Base-by-base conservation (phyloP, 1,140 invertebrate species). In the Macrocentrus cingulum region DNA sequence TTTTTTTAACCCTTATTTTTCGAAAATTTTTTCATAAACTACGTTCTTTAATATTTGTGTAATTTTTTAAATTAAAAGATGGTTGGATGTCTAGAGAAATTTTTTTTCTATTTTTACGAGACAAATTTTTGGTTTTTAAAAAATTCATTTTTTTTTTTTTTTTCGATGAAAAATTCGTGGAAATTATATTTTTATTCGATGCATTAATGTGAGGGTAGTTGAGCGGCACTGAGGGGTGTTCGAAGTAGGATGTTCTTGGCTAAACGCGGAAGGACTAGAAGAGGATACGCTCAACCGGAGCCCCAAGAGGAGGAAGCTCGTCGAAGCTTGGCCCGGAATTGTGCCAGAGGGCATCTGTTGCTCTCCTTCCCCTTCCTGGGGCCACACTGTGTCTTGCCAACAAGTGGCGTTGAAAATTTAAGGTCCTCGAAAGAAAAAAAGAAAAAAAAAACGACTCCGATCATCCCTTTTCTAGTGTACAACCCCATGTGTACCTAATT, bases 261-360 rank as follows among this genome's bases (percentile, higher is more conserved):
- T 44, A 29, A 19, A 16, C 16, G 20, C 18, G 42, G 29, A 25
- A 39, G 36, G 20, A 56, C 45, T 34, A 15, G 16, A 9, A 37
- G 55, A 11, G 45, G 20, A 50, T 57, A 32, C 45, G 55, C 45
- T 57, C 55, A 46, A 57, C 45, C 36, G 36, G 20, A 15, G 49
- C 19, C 45, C 32, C 32, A 51, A 49, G 23, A 51, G 34, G 34
- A 51, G 39, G 18, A 16, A n/a, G 23, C 20, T 29, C 23, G 23
- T 11, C 22, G 23, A 32, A 42, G 41, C 18, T 49, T 15, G 45
- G 34, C 55, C 55, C 55, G 41, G 48, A 59, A 45, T 51, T 49
- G 2, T 34, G 48, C 56, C 49, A 25, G 48, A 51, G 49, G 56
- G 56, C 56, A 59, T 59, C 56, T 59, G 56, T 59, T 59, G 56